A percentile compares a stretch with the other conserved stretches of the same genome.
Evolutionary conservation across 2,888 invertebrate species (phyloP).

Genomic region (Schrankia costaestrigalis): DNA sequence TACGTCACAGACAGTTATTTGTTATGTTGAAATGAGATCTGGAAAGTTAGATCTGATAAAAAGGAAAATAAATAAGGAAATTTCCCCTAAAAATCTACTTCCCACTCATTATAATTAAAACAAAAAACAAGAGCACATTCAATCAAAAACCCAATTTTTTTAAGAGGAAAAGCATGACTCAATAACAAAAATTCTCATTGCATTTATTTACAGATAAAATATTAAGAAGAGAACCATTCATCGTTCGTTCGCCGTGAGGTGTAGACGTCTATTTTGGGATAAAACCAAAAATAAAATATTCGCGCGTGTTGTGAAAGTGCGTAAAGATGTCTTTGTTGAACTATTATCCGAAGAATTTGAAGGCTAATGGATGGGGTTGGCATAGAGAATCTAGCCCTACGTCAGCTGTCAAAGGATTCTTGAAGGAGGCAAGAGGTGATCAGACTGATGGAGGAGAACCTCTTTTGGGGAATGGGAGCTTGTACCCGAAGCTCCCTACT

Average conservation of each 20-base stretch:
- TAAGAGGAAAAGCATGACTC: too few relatives aligned
- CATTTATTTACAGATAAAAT: background rate
- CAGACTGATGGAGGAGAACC: constrained; percentile 39
- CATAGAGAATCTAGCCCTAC: constrained; percentile 56
- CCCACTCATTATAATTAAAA: too few relatives aligned
- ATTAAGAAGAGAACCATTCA: constrained; percentile 22
- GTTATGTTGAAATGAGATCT: too few relatives aligned
- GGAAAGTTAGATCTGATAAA: too few relatives aligned
- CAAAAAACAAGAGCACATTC: too few relatives aligned
- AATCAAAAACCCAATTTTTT: too few relatives aligned
- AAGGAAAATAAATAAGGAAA: too few relatives aligned
- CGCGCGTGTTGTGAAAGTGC: constrained; percentile 11
- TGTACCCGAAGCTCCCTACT: constrained; percentile 63
- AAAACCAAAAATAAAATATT: constrained; percentile 13
- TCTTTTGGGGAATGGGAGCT: constrained; percentile 49
- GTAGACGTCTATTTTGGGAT: constrained; percentile 31
- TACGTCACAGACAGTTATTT: too few relatives aligned
- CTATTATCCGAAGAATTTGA: constrained; percentile 72
- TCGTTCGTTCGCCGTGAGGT: constrained; percentile 22
- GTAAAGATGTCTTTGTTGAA: constrained; percentile 35
- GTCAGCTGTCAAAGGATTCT: constrained; percentile 59
- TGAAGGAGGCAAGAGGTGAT: constrained; percentile 60
- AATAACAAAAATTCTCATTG: too few relatives aligned
- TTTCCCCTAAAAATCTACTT: too few relatives aligned
- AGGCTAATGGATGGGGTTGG: constrained; percentile 75